Evolutionary conservation across 2,797 vertebrate species (phyloP).

Genomic region (Ptychobarbus kaznakovi): DNA sequence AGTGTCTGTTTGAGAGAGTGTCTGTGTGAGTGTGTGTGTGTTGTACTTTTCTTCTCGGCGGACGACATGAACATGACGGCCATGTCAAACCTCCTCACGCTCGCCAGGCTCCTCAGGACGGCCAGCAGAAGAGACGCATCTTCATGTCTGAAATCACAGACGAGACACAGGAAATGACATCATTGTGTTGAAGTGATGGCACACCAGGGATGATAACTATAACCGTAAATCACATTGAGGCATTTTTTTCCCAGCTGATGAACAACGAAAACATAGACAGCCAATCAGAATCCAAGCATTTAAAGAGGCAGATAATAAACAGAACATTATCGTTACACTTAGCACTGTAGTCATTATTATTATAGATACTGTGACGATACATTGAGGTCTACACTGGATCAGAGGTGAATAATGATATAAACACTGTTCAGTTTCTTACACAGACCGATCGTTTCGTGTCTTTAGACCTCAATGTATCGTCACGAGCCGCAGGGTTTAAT

Average conservation of each 20-base stretch:
- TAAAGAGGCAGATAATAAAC: background rate
- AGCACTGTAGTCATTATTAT: background rate
- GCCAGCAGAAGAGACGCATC: constrained; percentile 79
- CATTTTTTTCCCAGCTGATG: background rate
- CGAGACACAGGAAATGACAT: background rate
- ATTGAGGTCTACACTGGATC: too few species aligned
- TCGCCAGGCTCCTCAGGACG: constrained; percentile 84
- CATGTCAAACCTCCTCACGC: constrained; percentile 92
- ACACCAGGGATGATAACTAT: background rate
- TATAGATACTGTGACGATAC: too few species aligned
- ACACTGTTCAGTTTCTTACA: too few species aligned
- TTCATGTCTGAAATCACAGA: constrained; percentile 80
- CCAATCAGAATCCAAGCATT: background rate
- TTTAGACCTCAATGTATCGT: too few species aligned
- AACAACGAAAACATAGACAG: background rate
- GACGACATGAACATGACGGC: constrained; percentile 95
- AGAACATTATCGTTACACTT: background rate
- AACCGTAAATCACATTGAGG: background rate
- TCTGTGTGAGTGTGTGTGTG: too few species aligned
- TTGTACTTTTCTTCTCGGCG: constrained; percentile 87
- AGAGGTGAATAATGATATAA: too few species aligned
- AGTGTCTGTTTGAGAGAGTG: background rate
- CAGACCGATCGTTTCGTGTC: too few species aligned
- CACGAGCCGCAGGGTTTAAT: too few species aligned
- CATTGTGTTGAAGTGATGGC: background rate